Base-by-base conservation (phyloP, 2,797 vertebrate species). In the Hozukius guyotensis region DNA sequence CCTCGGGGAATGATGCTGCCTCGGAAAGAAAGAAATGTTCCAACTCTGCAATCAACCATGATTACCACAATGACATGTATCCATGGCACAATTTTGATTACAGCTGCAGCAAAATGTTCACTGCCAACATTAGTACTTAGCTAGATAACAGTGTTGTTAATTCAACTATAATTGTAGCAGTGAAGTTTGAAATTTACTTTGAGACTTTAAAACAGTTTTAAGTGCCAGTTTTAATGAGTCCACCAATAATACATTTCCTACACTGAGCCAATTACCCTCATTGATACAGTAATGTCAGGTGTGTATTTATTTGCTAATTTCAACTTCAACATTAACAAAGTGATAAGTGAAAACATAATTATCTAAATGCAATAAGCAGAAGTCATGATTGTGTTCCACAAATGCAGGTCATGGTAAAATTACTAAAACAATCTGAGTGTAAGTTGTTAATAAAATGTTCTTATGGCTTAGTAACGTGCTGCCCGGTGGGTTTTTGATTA, bases 31-130 rank as follows among this genome's bases (percentile, higher is more conserved):
- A 79, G 38, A 25, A 34, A 22, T 10, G 10, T 63, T 72, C 29
- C 12, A 31, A 24, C 60, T n/a, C 4, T 65, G 53, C 36, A 85
- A 66, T 78, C 70, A 71, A 22, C 24, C 14, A 12, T 60, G 67
- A 83, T 73, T 66, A 75, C 8, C n/a, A 38, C 11, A 16, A 7
- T n/a, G 22, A 67, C 57, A 4, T 4, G 3, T 12, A 18, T 53
- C 36, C 42, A 52, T 38, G n/a, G 8, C 16, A 38, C 46, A 7
- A 63, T 24, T 71, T n/a, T 52, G 4, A 77, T 57, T 69, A 16
- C 11, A 72, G 67, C 66, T 27, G 42, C 60, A 62, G 34, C 57
- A 53, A 64, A 64, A 56, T 75, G 52, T 38, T 77, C 31, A 52
- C 53, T 8, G 20, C 20, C 6, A 12, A 46, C 20, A 4, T 76